These are phyloP conservation scores for Hirtodrosophila confusa DNA, from an alignment of 2,888 invertebrate genomes.

Conservation along the genomic window DNA sequence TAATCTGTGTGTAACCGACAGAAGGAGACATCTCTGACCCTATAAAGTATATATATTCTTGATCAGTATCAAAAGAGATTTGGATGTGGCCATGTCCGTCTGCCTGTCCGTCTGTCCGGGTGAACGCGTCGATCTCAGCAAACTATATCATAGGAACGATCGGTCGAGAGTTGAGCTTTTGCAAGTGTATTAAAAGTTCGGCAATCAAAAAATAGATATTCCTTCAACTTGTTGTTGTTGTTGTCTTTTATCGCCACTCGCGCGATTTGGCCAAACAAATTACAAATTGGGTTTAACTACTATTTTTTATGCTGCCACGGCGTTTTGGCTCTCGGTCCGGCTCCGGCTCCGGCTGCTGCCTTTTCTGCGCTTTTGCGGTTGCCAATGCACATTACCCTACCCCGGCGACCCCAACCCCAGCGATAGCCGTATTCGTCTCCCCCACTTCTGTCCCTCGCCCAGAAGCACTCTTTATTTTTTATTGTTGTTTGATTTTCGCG, in stretches of 20 bases:
- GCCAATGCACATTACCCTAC: slow-evolving; percentile 31
- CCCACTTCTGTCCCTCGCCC: background rate
- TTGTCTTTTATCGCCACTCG: slow-evolving; percentile 60
- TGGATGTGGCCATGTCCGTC: too few relatives aligned
- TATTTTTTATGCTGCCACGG: slow-evolving; percentile 64
- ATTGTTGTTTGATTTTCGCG: slow-evolving; percentile 77
- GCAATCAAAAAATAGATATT: too few relatives aligned
- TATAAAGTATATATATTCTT: too few relatives aligned
- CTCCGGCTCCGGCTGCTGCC: slow-evolving; percentile 1
- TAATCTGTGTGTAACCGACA: too few relatives aligned
- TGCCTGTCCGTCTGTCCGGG: too few relatives aligned
- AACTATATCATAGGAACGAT: too few relatives aligned
- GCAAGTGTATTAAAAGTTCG: too few relatives aligned
- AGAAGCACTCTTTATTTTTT: slow-evolving; percentile 54
- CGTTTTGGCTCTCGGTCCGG: slow-evolving; percentile 41
- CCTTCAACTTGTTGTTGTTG: slow-evolving; percentile 22
- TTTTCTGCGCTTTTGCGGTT: slow-evolving; percentile 12
- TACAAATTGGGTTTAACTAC: slow-evolving; percentile 76
- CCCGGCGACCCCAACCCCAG: background rate
- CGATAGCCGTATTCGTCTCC: background rate
- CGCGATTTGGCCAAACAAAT: slow-evolving; percentile 77
- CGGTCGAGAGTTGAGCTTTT: too few relatives aligned
- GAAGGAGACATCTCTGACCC: too few relatives aligned
- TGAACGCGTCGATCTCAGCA: too few relatives aligned
- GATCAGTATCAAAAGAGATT: too few relatives aligned